These are phyloP conservation scores for Dicerorhinus sumatrensis DNA, from an alignment of 2,113 vertebrate species.

Conservation along the genomic window DNA sequence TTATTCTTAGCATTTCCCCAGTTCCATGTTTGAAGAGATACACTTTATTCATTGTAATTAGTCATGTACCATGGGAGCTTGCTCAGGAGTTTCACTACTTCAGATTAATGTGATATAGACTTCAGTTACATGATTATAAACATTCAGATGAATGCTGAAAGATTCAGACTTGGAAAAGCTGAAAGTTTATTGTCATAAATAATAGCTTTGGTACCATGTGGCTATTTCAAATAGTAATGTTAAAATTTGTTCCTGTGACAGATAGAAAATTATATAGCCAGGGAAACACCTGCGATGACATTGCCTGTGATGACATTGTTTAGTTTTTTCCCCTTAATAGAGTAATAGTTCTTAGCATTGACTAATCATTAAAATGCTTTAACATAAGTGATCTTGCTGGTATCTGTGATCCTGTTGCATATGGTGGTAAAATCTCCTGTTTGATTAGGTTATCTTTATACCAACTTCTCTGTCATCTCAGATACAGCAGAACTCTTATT, in stretches of 20 bases:
- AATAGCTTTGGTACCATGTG: conserved; percentile 33
- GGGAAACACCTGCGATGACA: background rate
- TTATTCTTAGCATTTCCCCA: conserved; percentile 27
- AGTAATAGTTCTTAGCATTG: background rate
- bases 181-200: conserved; percentile 33
- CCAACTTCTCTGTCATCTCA: background rate
- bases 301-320: background rate
- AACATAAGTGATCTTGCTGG: background rate
- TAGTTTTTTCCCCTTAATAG: background rate
- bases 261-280: conserved; percentile 17
- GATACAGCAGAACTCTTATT: background rate
- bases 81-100: background rate
- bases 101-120: background rate
- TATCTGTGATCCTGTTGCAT: background rate
- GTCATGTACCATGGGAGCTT: background rate
- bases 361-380: background rate
- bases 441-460: background rate
- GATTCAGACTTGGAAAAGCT: background rate
- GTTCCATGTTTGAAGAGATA: background rate
- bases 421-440: background rate
- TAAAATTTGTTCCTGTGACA: conserved; percentile 34
- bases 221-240: conserved; percentile 40
- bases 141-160: background rate
- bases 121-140: background rate
- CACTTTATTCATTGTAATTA: background rate